phyloP scores from a whole-genome alignment of 2,888 invertebrate species.

The Brachyopa scutellaris region DNA sequence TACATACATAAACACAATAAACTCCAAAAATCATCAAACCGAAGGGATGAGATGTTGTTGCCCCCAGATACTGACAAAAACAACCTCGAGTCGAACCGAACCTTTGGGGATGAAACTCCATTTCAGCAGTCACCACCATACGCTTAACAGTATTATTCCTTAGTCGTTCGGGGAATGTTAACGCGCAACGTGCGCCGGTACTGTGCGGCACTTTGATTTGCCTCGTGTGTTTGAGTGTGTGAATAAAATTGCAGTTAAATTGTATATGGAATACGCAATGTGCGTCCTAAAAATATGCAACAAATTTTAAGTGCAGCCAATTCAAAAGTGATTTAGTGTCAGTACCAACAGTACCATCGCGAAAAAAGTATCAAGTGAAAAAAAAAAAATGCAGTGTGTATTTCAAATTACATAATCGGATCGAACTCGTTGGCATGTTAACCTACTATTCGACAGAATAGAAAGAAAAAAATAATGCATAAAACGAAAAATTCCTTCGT shows the following conservation, averaged over 20 bases:
- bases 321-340: not conserved
- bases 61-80: constrained; percentile 21
- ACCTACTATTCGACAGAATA: constrained; percentile 54
- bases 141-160: constrained; percentile 49
- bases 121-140: too few species aligned
- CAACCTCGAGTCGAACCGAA: constrained; percentile 18
- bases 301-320: not conserved
- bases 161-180: constrained; percentile 15
- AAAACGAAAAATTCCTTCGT: constrained; percentile 13
- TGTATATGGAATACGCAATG: not conserved
- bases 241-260: too few species aligned
- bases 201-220: constrained; percentile 16
- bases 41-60: constrained; percentile 31
- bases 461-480: constrained; percentile 8
- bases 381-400: constrained; percentile 8
- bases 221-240: too few species aligned
- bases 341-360: constrained; percentile 3
- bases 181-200: constrained; percentile 6
- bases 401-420: constrained; percentile 55
- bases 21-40: constrained; percentile 25
- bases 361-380: constrained; percentile 1
- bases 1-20: too few species aligned
- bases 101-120: constrained; percentile 6
- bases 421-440: constrained; percentile 60
- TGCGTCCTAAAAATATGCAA: constrained; percentile 34